Evolutionary conservation across 2,113 vertebrate genomes (phyloP).

Genomic region (Agapornis roseicollis): DNA sequence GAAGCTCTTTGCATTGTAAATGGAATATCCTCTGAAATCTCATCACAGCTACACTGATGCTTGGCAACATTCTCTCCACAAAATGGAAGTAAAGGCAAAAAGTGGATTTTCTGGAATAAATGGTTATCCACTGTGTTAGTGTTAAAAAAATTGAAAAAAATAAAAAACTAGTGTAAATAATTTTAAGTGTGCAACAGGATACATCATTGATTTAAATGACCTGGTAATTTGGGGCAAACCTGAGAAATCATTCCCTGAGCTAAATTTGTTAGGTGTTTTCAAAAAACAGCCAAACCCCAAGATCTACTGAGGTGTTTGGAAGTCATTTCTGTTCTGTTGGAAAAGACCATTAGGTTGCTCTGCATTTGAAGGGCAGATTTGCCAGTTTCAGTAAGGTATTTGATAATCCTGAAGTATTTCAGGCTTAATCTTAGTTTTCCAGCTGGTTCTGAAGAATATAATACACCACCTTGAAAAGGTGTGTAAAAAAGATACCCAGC

Average conservation of each 20-base stretch:
- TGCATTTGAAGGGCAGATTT: conserved; percentile 38
- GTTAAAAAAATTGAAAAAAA: conserved; percentile 58
- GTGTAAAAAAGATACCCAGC: conserved; percentile 12
- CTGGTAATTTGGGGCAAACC: conserved; percentile 49
- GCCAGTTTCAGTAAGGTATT: conserved; percentile 14
- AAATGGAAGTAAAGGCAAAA: conserved; percentile 58
- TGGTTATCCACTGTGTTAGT: conserved; percentile 40
- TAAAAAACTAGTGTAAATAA: conserved; percentile 67
- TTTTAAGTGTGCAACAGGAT: conserved; percentile 57
- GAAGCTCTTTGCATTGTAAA: conserved; percentile 28
- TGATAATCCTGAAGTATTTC: conserved; percentile 9
- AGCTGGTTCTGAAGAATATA: conserved; percentile 20
- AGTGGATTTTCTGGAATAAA: conserved; percentile 46
- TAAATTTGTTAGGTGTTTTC: conserved; percentile 60
- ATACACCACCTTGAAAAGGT: conserved; percentile 15
- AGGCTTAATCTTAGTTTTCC: conserved; percentile 23
- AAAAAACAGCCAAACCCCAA: conserved; percentile 50
- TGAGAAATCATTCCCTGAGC: conserved; percentile 54
- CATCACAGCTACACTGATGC: background rate
- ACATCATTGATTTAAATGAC: conserved; percentile 63
- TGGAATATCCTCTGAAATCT: conserved; percentile 22
- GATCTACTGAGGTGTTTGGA: conserved; percentile 24
- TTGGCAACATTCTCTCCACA: background rate
- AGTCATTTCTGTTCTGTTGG: conserved; percentile 16
- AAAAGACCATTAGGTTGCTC: conserved; percentile 32